A percentile compares a stretch with the other conserved stretches of the same genome.
These are phyloP conservation scores for Ciona savignyi DNA, from an alignment of 23 tunicate genomes.

Conservation along the genomic window DNA sequence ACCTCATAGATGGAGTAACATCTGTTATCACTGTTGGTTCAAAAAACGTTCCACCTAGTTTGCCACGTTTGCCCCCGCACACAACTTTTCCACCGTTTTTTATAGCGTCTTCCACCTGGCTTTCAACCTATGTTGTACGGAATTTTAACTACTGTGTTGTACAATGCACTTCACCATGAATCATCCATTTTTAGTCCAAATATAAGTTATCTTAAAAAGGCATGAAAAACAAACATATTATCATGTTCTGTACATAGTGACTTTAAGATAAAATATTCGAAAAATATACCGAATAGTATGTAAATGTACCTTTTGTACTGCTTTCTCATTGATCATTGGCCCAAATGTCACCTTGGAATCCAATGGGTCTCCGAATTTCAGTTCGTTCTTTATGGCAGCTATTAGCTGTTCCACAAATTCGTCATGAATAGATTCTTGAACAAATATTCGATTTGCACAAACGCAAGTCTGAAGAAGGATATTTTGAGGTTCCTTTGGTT, in stretches of 20 bases:
- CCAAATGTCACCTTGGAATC: slow-evolving; percentile 49
- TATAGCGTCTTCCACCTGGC: slow-evolving; percentile 67
- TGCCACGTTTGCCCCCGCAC: slow-evolving; percentile 36
- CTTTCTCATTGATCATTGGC: slow-evolving; percentile 77
- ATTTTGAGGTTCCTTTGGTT: too few relatives aligned
- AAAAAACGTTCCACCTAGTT: slow-evolving; percentile 23
- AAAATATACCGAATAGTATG: too few relatives aligned
- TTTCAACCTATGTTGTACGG: slow-evolving; percentile 60
- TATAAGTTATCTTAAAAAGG: too few relatives aligned
- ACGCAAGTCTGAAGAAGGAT: slow-evolving; percentile 64
- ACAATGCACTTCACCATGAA: too few relatives aligned
- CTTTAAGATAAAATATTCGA: too few relatives aligned
- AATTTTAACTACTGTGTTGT: too few relatives aligned
- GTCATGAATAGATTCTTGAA: slow-evolving; percentile 73
- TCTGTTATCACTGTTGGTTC: slow-evolving; percentile 70
- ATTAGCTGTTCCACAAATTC: slow-evolving; percentile 47
- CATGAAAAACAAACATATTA: too few relatives aligned
- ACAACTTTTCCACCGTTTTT: slow-evolving; percentile 56
- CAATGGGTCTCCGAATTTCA: slow-evolving; percentile 65
- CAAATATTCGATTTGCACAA: slow-evolving; percentile 71
- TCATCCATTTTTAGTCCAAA: too few relatives aligned
- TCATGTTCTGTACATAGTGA: too few relatives aligned
- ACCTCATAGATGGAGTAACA: slow-evolving; percentile 47
- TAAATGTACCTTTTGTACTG: slow-evolving; percentile 42
- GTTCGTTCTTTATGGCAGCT: slow-evolving; percentile 45